Evolutionary conservation across 2,797 vertebrate species (phyloP).

Genomic region (Xiphorhynchus erythropygius): DNA sequence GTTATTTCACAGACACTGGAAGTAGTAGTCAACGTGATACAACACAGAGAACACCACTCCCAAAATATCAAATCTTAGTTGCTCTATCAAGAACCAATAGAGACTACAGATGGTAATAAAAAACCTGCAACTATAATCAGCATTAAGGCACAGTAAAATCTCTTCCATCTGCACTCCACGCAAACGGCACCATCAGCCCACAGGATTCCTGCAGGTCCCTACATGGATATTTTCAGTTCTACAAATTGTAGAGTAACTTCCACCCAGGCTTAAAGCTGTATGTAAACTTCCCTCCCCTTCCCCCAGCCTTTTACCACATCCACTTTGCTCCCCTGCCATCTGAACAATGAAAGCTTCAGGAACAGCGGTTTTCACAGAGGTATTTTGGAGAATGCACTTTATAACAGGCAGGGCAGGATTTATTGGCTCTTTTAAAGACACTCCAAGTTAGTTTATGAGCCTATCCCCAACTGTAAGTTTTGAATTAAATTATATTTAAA

Average conservation of each 20-base stretch:
- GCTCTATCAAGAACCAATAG: conserved; percentile 37
- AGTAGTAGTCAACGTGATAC: background rate
- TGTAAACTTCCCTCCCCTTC: background rate
- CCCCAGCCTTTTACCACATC: background rate
- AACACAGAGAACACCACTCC: background rate
- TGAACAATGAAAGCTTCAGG: background rate
- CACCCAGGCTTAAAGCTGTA: background rate
- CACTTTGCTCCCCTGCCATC: background rate
- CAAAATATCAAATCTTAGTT: background rate
- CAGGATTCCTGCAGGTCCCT: conserved; percentile 71
- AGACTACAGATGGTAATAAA: conserved; percentile 36
- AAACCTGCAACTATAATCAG: conserved; percentile 3
- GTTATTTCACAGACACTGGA: background rate
- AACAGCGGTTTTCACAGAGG: background rate
- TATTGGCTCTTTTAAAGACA: background rate
- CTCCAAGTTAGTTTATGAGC: background rate
- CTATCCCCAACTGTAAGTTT: background rate
- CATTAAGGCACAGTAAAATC: conserved; percentile 6
- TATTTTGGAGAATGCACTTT: background rate
- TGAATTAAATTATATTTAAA: background rate
- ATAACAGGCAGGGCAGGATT: background rate
- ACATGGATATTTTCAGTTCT: conserved; percentile 54
- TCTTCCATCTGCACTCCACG: background rate
- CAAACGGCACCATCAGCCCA: conserved; percentile 65
- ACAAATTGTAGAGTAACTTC: conserved; percentile 47